Conservation (phyloP, 1,140 invertebrate genomes). For the Ceratina australensis region DNA sequence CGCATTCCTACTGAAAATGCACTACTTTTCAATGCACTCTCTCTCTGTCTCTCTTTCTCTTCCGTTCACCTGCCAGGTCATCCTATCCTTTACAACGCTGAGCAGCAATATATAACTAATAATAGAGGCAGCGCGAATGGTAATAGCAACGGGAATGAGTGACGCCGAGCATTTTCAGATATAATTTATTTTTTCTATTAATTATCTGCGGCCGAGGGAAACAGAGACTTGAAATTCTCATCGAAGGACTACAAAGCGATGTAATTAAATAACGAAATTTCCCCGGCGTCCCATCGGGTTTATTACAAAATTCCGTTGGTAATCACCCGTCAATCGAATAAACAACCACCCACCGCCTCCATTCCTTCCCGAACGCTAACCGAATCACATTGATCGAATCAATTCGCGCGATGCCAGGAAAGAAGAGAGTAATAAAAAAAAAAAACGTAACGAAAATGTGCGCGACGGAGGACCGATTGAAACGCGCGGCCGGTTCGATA, state of each 20-base stretch:
- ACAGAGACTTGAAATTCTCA: constrained; percentile 52
- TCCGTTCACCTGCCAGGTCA: no score
- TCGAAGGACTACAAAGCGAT: constrained; percentile 25
- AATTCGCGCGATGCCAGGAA: neutral
- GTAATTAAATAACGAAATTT: constrained; percentile 64
- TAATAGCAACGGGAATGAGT: neutral
- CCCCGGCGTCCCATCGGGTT: constrained; percentile 49
- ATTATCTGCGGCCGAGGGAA: constrained; percentile 45
- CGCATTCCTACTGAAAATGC: no score
- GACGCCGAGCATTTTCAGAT: constrained; percentile 28
- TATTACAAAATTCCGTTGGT: constrained; percentile 61
- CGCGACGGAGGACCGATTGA: neutral
- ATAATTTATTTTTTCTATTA: constrained; percentile 47
- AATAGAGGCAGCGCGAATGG: no score
- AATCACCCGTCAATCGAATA: constrained; percentile 53
- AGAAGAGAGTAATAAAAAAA: neutral
- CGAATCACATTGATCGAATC: constrained; percentile 40
- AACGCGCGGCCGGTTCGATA: neutral
- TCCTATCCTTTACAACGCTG: no score
- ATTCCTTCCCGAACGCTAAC: neutral
- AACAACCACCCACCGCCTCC: constrained; percentile 20
- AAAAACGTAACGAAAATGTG: neutral
- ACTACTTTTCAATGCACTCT: no score
- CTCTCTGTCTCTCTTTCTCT: no score
- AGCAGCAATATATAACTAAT: no score